phyloP scores from a whole-genome alignment of 2,113 vertebrate species.

The Progne subis region DNA sequence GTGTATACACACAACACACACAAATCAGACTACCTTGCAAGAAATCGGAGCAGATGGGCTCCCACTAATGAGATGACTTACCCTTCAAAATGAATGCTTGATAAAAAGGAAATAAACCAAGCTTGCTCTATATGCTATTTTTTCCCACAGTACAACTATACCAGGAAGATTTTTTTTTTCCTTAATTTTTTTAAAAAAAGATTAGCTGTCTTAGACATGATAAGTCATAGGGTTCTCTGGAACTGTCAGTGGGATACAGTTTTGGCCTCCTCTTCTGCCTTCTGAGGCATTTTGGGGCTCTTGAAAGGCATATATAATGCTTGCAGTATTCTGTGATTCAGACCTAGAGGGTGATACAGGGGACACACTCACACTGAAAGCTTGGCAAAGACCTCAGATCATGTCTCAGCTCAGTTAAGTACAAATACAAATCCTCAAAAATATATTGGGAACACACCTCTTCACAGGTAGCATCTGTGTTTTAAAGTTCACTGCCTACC shows the following conservation, averaged over 20 bases:
- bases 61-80: constrained; percentile 18
- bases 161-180: not conserved
- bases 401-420: not conserved
- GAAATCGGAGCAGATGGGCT: constrained; percentile 19
- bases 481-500: not conserved
- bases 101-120: constrained; percentile 1
- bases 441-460: not conserved
- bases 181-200: not conserved
- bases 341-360: not conserved
- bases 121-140: not conserved
- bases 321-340: not conserved
- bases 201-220: not conserved
- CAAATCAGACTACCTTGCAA: not conserved
- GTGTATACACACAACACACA: not conserved
- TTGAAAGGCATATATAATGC: not conserved
- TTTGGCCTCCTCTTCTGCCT: not conserved
- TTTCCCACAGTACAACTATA: not conserved
- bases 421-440: not conserved
- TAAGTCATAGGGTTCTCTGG: not conserved
- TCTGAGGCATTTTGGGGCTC: not conserved
- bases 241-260: not conserved
- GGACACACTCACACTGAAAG: not conserved
- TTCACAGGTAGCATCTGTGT: not conserved
- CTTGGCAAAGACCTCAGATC: not conserved
- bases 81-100: not conserved